Evolutionary conservation across 2,113 vertebrate species (phyloP).

Genomic region (Aplodontia rufa): DNA sequence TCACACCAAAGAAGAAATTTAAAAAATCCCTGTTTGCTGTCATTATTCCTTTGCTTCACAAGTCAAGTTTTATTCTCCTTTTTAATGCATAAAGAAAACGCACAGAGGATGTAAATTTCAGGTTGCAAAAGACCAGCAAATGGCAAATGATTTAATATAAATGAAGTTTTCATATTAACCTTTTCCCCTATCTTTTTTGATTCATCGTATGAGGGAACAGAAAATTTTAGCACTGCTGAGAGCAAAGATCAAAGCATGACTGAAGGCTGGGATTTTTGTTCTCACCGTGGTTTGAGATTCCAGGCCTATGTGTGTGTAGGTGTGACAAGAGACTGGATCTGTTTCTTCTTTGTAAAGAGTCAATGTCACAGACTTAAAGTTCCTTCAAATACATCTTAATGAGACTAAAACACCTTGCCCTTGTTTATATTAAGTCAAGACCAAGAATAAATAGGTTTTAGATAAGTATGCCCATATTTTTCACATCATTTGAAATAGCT

Average conservation of each 20-base stretch:
- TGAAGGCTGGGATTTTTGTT: neutral
- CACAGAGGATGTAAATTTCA: slow-evolving; percentile 82
- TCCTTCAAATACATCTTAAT: neutral
- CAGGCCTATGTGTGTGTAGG: neutral
- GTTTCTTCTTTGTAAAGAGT: neutral
- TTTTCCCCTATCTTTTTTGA: slow-evolving; percentile 78
- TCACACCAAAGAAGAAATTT: slow-evolving; percentile 91
- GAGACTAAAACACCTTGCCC: neutral
- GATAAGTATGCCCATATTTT: neutral
- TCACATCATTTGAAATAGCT: neutral
- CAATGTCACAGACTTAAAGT: neutral
- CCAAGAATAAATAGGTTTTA: slow-evolving; percentile 20
- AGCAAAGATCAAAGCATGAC: slow-evolving; percentile 37
- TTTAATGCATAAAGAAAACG: slow-evolving; percentile 76
- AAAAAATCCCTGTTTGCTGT: slow-evolving; percentile 75
- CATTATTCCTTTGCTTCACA: slow-evolving; percentile 85
- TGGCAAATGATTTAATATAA: slow-evolving; percentile 87
- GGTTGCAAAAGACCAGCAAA: slow-evolving; percentile 84
- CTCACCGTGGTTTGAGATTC: slow-evolving; percentile 22
- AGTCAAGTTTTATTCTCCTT: slow-evolving; percentile 70
- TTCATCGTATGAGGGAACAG: slow-evolving; percentile 40
- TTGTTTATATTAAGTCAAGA: slow-evolving; percentile 17
- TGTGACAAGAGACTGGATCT: neutral
- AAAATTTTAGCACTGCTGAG: slow-evolving; percentile 13
- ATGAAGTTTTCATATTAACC: slow-evolving; percentile 84